These are phyloP conservation scores for Crambe crambe DNA, from an alignment of 37 sponge, comb jelly and placozoan species.

Conservation along the genomic window DNA sequence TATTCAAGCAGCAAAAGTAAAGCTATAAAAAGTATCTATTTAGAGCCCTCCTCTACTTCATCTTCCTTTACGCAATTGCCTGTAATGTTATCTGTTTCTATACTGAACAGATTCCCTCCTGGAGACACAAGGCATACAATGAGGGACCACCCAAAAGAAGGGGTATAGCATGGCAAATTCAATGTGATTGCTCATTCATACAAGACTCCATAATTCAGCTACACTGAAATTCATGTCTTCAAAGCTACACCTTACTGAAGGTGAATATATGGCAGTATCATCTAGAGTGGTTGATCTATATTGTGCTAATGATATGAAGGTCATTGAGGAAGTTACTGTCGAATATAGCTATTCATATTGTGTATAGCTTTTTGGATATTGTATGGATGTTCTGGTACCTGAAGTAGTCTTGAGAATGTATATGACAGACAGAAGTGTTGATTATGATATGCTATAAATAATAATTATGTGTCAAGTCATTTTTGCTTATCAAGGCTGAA, in stretches of 20 bases:
- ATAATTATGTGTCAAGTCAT: neutral
- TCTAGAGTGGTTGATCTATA: neutral
- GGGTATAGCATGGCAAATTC: neutral
- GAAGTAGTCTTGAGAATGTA: neutral
- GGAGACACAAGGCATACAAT: neutral
- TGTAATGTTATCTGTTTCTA: too few relatives aligned
- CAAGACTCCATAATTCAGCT: neutral
- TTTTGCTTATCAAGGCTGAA: neutral
- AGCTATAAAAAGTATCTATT: too few relatives aligned
- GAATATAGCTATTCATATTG: too few relatives aligned
- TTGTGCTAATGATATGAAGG: neutral
- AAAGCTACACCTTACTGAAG: neutral
- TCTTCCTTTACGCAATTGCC: too few relatives aligned
- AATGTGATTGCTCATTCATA: too few relatives aligned
- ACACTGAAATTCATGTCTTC: neutral
- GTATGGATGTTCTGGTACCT: neutral
- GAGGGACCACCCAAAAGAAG: neutral
- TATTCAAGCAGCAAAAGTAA: neutral
- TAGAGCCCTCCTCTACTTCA: neutral
- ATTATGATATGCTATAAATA: neutral
- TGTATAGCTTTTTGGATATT: neutral
- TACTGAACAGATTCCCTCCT: neutral
- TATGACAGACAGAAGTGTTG: neutral
- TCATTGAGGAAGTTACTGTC: too few relatives aligned
- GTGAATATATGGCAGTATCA: neutral